Evolutionary conservation across 2,888 invertebrate species (phyloP).

Genomic region (Dromius quadrimaculatus): DNA sequence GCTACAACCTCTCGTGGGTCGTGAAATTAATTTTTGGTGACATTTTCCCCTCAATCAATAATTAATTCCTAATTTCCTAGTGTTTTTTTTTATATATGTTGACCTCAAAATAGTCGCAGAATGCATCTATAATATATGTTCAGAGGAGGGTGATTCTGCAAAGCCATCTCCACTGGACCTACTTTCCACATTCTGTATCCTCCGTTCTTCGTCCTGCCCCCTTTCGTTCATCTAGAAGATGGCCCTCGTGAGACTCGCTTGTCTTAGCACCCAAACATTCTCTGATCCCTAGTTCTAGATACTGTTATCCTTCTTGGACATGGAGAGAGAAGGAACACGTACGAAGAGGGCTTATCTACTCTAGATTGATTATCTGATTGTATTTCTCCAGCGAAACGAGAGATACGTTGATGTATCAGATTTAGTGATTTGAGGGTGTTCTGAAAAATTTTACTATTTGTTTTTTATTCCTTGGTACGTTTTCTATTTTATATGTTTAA

Average conservation of each 20-base stretch:
- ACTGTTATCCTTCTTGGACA: not conserved
- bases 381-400: conserved; percentile 23
- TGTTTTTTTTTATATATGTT: too few species aligned
- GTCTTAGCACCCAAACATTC: conserved; percentile 47
- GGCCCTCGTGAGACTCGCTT: conserved; percentile 43
- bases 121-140: not conserved
- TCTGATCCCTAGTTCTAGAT: conserved; percentile 13
- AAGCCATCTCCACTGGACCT: conserved; percentile 7
- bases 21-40: too few species aligned
- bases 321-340: not conserved
- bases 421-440: conserved; percentile 27
- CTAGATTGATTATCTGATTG: conserved; percentile 38
- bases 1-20: too few species aligned
- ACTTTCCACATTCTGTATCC: too few species aligned
- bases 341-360: conserved; percentile 28
- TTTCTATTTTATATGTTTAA: too few species aligned
- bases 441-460: too few species aligned
- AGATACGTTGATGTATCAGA: conserved; percentile 32
- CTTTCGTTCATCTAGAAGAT: conserved; percentile 36
- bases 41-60: too few species aligned
- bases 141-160: not conserved
- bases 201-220: not conserved
- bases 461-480: too few species aligned
- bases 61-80: too few species aligned
- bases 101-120: not conserved